Percentiles rank a stretch among this genome's conserved stretches.
phyloP scores from a whole-genome alignment of 2,888 invertebrate genomes.

The Pristionchus maxplancki region DNA sequence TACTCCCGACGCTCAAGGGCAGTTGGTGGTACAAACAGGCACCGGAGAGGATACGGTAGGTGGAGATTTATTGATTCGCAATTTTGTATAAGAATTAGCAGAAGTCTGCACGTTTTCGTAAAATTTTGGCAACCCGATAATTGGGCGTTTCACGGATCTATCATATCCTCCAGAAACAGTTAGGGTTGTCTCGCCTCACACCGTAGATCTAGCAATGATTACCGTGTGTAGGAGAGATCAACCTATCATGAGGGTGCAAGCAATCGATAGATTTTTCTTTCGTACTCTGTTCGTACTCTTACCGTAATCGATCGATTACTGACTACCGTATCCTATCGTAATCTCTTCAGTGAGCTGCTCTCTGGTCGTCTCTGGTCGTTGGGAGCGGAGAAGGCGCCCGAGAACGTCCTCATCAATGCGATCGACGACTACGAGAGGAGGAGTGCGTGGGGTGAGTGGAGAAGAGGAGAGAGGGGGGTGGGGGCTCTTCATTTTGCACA shows the following conservation, averaged over 20 bases:
- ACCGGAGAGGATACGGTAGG: conserved; percentile 63
- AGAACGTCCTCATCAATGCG: conserved; percentile 91
- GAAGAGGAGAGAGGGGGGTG: conserved; percentile 61
- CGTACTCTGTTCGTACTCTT: background rate
- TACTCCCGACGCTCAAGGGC: conserved; percentile 69
- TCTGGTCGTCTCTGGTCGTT: conserved; percentile 88
- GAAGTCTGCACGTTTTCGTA: background rate
- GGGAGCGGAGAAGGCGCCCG: conserved; percentile 90
- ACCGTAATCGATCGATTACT: background rate
- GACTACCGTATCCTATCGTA: conserved; percentile 78
- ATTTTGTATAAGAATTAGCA: conserved; percentile 38
- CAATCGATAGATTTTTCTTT: too few species aligned
- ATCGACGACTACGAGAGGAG: conserved; percentile 83
- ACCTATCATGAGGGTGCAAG: too few species aligned
- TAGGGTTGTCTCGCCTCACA: background rate
- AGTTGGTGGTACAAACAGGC: conserved; percentile 72
- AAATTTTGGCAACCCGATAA: background rate
- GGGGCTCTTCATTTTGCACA: too few species aligned
- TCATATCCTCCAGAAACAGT: background rate
- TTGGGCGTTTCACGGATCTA: background rate
- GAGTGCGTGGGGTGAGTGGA: conserved; percentile 71
- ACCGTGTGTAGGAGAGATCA: background rate
- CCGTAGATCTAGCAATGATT: background rate
- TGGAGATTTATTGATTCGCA: conserved; percentile 56
- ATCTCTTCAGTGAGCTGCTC: conserved; percentile 42